Evolutionary conservation across 1,140 invertebrate genomes (phyloP).

Genomic region (Colletes latitarsis): DNA sequence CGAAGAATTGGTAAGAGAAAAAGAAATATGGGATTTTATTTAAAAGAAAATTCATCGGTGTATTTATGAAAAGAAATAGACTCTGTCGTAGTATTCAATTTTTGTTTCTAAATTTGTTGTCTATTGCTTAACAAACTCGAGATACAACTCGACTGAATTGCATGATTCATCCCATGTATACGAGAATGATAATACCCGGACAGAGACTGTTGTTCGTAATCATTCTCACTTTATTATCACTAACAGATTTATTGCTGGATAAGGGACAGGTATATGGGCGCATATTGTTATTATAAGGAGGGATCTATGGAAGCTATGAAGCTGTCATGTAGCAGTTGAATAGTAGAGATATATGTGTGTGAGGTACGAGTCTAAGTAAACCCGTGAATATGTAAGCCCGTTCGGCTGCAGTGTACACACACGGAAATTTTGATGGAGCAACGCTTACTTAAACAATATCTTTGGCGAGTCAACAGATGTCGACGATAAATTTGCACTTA

Average conservation of each 20-base stretch:
- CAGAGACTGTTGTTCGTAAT: not conserved
- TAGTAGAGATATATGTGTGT: slow-evolving; percentile 32
- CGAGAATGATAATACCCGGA: too few relatives aligned
- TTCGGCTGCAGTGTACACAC: not conserved
- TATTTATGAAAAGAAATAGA: too few relatives aligned
- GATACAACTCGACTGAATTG: too few relatives aligned
- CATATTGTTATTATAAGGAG: slow-evolving; percentile 48
- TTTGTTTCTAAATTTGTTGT: too few relatives aligned
- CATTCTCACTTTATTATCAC: slow-evolving; percentile 56
- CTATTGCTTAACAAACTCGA: too few relatives aligned
- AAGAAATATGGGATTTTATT: too few relatives aligned
- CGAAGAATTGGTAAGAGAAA: too few relatives aligned
- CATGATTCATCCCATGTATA: too few relatives aligned
- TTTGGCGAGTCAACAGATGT: slow-evolving; percentile 17
- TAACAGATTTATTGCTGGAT: slow-evolving; percentile 44
- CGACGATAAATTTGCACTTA: not conserved
- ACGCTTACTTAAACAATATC: slow-evolving; percentile 18
- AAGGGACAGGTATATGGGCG: slow-evolving; percentile 41
- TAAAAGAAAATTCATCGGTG: too few relatives aligned
- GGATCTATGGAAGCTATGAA: slow-evolving; percentile 38
- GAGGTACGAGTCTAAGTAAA: slow-evolving; percentile 45
- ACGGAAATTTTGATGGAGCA: slow-evolving; percentile 25
- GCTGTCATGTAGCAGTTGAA: slow-evolving; percentile 45
- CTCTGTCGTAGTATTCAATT: too few relatives aligned
- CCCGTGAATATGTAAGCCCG: slow-evolving; percentile 29